A percentile compares a stretch with the other conserved stretches of the same genome.
phyloP scores from a whole-genome alignment of 2,888 invertebrate species.

The Brachynemurus nebulosus region DNA sequence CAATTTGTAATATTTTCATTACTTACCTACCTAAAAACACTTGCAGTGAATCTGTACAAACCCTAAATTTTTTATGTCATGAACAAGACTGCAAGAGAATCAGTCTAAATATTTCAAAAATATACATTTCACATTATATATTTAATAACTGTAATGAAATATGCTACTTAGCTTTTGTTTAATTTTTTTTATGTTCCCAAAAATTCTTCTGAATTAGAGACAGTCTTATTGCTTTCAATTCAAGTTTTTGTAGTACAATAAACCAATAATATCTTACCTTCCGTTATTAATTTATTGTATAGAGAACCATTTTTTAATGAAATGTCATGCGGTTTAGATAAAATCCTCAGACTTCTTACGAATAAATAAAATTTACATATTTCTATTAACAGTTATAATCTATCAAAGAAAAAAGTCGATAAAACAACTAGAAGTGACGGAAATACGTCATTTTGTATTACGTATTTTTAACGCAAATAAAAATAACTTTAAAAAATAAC shows the following conservation, averaged over 20 bases:
- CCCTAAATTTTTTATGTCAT: slow-evolving; percentile 5
- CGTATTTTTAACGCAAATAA: too few species aligned
- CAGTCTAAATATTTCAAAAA: slow-evolving; percentile 9
- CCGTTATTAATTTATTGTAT: neutral
- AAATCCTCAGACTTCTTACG: too few species aligned
- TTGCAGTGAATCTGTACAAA: slow-evolving; percentile 8
- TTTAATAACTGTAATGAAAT: slow-evolving; percentile 6
- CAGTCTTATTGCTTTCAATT: slow-evolving; percentile 1
- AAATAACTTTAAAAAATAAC: too few species aligned
- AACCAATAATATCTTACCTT: neutral
- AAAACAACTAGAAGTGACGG: too few species aligned
- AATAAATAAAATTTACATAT: too few species aligned
- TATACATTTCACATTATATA: slow-evolving; percentile 5
- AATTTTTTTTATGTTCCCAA: slow-evolving; percentile 5
- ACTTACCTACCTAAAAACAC: slow-evolving; percentile 2
- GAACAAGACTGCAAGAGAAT: slow-evolving; percentile 9
- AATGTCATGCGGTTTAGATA: too few species aligned
- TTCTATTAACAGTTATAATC: too few species aligned
- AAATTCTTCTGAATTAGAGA: neutral
- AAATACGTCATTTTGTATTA: too few species aligned
- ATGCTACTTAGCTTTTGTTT: slow-evolving; percentile 2
- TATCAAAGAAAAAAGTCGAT: too few species aligned
- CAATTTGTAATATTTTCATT: neutral
- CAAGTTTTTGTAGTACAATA: too few species aligned
- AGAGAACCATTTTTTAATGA: neutral